Base-by-base conservation (phyloP, 2,888 invertebrate genomes). In the Trichopria drosophilae region DNA sequence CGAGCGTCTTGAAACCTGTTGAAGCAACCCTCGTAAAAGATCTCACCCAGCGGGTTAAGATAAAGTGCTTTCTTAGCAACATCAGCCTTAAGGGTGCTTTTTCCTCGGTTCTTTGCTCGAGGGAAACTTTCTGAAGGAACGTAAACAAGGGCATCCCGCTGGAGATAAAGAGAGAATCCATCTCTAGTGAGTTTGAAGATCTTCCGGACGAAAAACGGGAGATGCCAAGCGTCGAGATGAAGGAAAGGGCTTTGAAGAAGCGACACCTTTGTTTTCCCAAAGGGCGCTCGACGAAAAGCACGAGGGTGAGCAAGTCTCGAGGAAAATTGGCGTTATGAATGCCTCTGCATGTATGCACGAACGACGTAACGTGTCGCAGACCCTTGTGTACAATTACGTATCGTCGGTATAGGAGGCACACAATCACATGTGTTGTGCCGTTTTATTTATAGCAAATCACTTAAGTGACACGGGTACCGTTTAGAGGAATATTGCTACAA, bases 201-300 rank as follows among this genome's bases (percentile, higher is more conserved):
- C n/a, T n/a, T n/a, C n/a, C n/a, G n/a, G n/a, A n/a, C n/a, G n/a
- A n/a, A n/a, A n/a, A n/a, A n/a, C n/a, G n/a, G n/a, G n/a, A n/a
- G n/a, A n/a, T n/a, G 51, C 34, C 26, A 20, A 32, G 28, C 26
- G 32, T 32, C 36, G 54, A 51, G 55, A 53, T 53, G 20, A 41
- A 13, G n/a, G 26, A 61, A 65, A 61, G 63, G 58, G 62, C 65
- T 67, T 67, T 64, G 61, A 65, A 65, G 61, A 66, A 67, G 63
- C 61, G 67, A 70, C 69, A 66, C 67, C 64, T 70, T 68, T 70
- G 63, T 69, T 65, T 68, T 64, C 61, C 60, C 64, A 64, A 58
- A 65, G 66, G 65, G 65, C 53, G 62, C 56, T 58, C 50, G 34
- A 58, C 47, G 48, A 56, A 51, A 52, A 36, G 29, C 31, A 45